A percentile compares a stretch with the other conserved stretches of the same genome.
These are phyloP conservation scores for Thaleichthys pacificus DNA, from an alignment of 2,797 vertebrate species.

Conservation along the genomic window DNA sequence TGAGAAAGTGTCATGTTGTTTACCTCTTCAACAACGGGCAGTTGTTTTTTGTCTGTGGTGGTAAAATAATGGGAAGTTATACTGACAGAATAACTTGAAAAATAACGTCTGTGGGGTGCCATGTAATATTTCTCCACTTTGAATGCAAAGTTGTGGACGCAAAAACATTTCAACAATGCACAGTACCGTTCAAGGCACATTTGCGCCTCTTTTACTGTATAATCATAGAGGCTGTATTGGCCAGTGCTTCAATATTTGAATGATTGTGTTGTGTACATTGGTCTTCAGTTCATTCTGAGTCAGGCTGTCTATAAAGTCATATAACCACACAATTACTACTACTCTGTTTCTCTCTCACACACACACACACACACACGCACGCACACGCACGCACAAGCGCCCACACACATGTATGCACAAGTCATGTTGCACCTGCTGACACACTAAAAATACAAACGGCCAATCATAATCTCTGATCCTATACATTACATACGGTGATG, in stretches of 20 bases:
- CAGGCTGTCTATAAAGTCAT: background rate
- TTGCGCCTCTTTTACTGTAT: slow-evolving; percentile 15
- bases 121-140: slow-evolving; percentile 49
- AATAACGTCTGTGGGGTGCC: slow-evolving; percentile 39
- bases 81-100: slow-evolving; percentile 21
- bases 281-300: background rate
- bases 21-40: background rate
- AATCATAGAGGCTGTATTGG: slow-evolving; percentile 30
- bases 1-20: slow-evolving; percentile 8
- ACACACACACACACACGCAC: background rate
- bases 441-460: slow-evolving; percentile 43
- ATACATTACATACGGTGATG: slow-evolving; percentile 28
- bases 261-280: slow-evolving; percentile 9
- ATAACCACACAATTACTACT: background rate
- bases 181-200: slow-evolving; percentile 20
- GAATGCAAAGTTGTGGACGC: slow-evolving; percentile 35
- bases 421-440: slow-evolving; percentile 43
- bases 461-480: slow-evolving; percentile 35
- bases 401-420: background rate
- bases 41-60: slow-evolving; percentile 16
- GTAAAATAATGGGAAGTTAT: slow-evolving; percentile 26
- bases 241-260: slow-evolving; percentile 12
- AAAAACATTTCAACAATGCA: slow-evolving; percentile 38
- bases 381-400: background rate
- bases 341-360: too few relatives aligned